phyloP scores from a whole-genome alignment of 2,888 invertebrate genomes.

The Tethea ocularis region DNA sequence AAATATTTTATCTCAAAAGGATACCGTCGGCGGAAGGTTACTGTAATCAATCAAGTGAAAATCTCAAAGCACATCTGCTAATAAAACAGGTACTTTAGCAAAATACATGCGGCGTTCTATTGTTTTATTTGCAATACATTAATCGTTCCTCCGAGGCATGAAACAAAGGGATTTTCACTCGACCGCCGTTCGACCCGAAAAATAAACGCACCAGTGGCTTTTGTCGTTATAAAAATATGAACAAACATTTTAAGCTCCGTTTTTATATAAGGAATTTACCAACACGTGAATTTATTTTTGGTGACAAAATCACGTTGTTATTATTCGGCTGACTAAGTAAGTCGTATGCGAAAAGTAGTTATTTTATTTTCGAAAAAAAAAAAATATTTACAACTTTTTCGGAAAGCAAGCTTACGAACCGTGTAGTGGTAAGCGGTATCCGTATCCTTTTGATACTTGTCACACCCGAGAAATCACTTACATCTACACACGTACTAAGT shows the following conservation, averaged over 20 bases:
- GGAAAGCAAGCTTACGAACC: too few species aligned
- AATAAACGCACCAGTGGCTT: conserved; percentile 30
- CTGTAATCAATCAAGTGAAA: conserved; percentile 1
- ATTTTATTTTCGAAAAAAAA: background rate
- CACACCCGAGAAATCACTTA: too few species aligned
- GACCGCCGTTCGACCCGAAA: conserved; percentile 14
- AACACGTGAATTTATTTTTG: conserved; percentile 21
- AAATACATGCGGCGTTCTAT: background rate
- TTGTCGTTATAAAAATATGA: conserved; percentile 28
- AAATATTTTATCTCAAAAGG: background rate
- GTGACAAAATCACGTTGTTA: conserved; percentile 23
- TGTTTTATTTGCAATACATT: conserved; percentile 17
- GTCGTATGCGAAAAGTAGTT: background rate
- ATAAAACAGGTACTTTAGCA: background rate
- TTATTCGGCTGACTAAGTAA: conserved; percentile 19
- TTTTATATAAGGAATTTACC: conserved; percentile 29
- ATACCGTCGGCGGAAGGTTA: background rate
- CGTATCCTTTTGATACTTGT: too few species aligned
- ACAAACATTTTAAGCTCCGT: conserved; percentile 14
- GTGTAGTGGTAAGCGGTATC: too few species aligned
- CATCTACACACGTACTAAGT: too few species aligned
- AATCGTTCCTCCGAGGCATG: conserved; percentile 13
- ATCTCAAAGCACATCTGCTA: background rate
- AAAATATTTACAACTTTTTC: too few species aligned
- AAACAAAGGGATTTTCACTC: conserved; percentile 22